Evolutionary conservation across 2,797 vertebrate genomes (phyloP), one percentile per base, ranked within the genome.

Genomic region (Etheostoma perlongum): DNA sequence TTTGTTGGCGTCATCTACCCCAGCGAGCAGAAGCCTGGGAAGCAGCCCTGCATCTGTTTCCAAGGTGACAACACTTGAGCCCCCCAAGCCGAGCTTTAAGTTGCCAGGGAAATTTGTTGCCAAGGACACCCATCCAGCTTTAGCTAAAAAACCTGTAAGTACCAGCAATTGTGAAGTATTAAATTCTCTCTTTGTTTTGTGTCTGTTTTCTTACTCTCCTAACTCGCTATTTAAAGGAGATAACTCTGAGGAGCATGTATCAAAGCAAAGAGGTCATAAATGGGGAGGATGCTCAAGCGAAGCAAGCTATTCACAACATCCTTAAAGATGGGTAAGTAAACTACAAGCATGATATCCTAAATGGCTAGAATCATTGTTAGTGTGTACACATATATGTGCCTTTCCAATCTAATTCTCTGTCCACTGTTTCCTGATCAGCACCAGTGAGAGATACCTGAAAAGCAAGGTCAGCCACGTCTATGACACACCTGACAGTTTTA

Each of bases 271-370:
- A 92, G 5, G 69, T 88, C 0, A 57, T 87, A 70, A 89, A 83
- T 60, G 83, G 51, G 42, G 93, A 89, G 7, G 96, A 97, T 25
- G 87, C 93, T 60, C 90, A 92, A 21, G 74, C 91, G 51, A 96
- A 95, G 63, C 94, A 95, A 60, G 77, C 92, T 30, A 90, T 96
- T 86, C 95, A 95, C 75, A 88, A 89, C 81, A 93, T 95, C 83
- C 89, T 96, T 49, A 96, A 93, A 91, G 96, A 97, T 0, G 94
- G 96, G 97, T 99, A 89, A 91, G 90, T 69, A 16, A 58, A 72
- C 19, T 2, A 66, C 51, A 62, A 53, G 11, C 53, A 11, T 19
- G 9, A 70, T 25, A 1, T 6, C 33, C 2, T 54, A 18, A 52
- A 55, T 49, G 16, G 2, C 6, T 1, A 25, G 10, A 40, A 21